Base-by-base conservation (phyloP, 1,140 invertebrate genomes). In the Rhyacophila brunnea region DNA sequence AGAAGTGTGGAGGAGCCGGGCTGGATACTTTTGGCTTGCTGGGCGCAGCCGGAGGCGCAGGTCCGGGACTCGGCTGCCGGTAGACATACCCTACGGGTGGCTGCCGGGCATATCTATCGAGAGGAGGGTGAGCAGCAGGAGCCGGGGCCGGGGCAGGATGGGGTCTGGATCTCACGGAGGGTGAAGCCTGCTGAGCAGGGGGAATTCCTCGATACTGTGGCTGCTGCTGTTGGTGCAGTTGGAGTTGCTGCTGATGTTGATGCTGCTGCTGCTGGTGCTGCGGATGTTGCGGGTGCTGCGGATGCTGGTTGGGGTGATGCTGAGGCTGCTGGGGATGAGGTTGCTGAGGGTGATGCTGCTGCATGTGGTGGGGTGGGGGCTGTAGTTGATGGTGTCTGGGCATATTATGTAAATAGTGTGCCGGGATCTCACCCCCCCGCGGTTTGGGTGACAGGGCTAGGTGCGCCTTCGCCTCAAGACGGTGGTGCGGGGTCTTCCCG, bases 1-100 rank as follows among this genome's bases (percentile, higher is more conserved):
- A 90, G 52, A 91, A 85, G 61, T 91, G 87, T 36, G 84, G 85
- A n/a, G 88, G 87, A 46, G 88, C 87, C 3, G 89, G 89, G 69
- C 87, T 89, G 62, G 84, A 88, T 9, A 90, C 88, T 77, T 89
- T 90, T 1, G 87, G 84, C 67, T 89, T 89, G 0, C 81, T 82
- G 0, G 83, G 80, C 9, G 78, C 77, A 20, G 74, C 80, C 4
- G 80, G 81, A 19, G 48, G 64, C 1, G 55, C 38, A 10, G 42
- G 28, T 57, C 54, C 38, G 10, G 42, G 28, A 56, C 54, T 68
- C 73, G 64, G 35, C 60, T 68, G 45, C 55, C 65, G 61, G 58
- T 65, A 49, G 50, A 61, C 32, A 47, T 60, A 57, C n/a, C 42
- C 19, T 17, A 35, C 17, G 18, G 47, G 43, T 6, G 38, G 28